A percentile compares a stretch with the other conserved stretches of the same genome.
These are phyloP conservation scores for Clepsis dumicolana DNA, from an alignment of 2,888 invertebrate genomes.

Conservation along the genomic window DNA sequence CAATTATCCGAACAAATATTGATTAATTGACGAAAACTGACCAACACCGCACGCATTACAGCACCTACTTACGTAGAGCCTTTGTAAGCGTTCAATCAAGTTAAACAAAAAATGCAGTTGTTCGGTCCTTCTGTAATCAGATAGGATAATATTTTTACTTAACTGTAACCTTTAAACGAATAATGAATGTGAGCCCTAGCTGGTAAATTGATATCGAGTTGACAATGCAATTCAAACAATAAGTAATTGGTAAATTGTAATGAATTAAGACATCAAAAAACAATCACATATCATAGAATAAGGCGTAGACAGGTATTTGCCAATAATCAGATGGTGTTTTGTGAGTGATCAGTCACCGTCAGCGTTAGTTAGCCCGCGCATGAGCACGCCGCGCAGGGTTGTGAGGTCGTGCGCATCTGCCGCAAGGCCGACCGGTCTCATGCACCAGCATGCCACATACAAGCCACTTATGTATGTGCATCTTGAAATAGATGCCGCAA, in stretches of 20 bases:
- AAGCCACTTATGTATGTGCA: constrained; percentile 36
- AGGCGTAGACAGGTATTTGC: constrained; percentile 11
- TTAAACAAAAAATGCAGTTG: background rate
- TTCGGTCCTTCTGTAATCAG: background rate
- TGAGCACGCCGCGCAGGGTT: constrained; percentile 50
- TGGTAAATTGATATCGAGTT: background rate
- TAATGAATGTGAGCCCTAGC: background rate
- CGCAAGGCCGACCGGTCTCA: constrained; percentile 64
- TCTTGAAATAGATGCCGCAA: constrained; percentile 38
- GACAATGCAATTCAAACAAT: constrained; percentile 6
- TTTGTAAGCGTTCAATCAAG: constrained; percentile 33
- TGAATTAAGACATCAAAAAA: constrained; percentile 1
- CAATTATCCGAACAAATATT: constrained; percentile 60
- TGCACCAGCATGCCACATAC: constrained; percentile 28
- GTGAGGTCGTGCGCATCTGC: constrained; percentile 59
- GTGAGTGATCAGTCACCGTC: constrained; percentile 45
- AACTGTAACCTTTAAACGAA: background rate
- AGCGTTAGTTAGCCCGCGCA: constrained; percentile 45
- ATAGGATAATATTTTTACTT: background rate
- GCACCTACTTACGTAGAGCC: constrained; percentile 19
- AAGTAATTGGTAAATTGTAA: background rate
- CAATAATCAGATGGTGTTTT: constrained; percentile 23
- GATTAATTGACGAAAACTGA: constrained; percentile 56
- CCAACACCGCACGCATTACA: constrained; percentile 46
- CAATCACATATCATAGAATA: background rate